Percentiles rank a stretch among this genome's conserved stretches.
phyloP scores from a whole-genome alignment of 2,888 invertebrate genomes.

The Stenodema calcarata region DNA sequence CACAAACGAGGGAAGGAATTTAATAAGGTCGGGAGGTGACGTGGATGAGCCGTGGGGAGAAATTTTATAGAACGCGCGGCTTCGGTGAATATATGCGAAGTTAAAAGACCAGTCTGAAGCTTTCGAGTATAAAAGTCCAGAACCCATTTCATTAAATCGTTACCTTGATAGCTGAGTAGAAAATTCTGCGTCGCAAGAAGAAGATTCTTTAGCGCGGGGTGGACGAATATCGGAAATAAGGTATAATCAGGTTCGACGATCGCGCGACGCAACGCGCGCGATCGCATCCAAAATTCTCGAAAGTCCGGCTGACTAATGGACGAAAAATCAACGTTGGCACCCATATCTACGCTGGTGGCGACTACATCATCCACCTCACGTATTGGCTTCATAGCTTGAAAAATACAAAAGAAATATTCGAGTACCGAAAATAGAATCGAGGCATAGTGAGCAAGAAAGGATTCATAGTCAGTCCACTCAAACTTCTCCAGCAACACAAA shows the following conservation, averaged over 20 bases:
- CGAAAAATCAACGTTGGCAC: neutral
- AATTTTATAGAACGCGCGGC: neutral
- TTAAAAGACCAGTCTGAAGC: neutral
- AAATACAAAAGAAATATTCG: neutral
- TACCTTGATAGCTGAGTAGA: neutral
- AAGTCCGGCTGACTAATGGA: too few species aligned
- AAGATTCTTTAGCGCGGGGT: neutral
- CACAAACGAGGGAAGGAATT: neutral
- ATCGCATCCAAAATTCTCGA: too few species aligned
- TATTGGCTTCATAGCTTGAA: neutral
- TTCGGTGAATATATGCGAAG: neutral
- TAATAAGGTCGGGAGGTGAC: neutral
- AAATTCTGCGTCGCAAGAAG: neutral
- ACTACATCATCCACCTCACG: neutral
- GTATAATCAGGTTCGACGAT: too few species aligned
- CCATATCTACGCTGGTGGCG: neutral
- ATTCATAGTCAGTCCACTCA: neutral
- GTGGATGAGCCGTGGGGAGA: constrained; percentile 10
- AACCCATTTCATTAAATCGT: neutral
- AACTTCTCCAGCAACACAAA: neutral
- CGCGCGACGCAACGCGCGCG: too few species aligned
- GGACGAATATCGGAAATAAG: too few species aligned
- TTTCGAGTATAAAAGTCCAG: neutral
- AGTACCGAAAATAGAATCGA: neutral
- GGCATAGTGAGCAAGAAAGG: neutral